Conservation (phyloP, 2,113 vertebrate genomes). For the Brachyhypopomus occidentalis region DNA sequence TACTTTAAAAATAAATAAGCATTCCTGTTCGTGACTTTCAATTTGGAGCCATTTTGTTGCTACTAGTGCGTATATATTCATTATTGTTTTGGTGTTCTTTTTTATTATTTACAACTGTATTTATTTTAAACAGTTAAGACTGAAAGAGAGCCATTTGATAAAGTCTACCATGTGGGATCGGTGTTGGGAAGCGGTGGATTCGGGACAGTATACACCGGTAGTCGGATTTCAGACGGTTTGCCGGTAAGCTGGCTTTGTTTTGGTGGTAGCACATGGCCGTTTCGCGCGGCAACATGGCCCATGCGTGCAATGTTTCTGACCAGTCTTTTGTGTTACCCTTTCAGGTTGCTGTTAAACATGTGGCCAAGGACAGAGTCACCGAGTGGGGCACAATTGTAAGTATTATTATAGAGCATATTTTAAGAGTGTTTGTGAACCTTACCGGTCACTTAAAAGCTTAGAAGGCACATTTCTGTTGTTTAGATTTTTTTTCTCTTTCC, state of each 20-base stretch:
- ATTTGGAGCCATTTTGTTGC: conserved; percentile 51
- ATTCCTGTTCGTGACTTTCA: conserved; percentile 23
- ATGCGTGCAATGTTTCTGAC: not conserved
- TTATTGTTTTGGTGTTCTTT: not conserved
- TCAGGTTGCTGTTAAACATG: conserved; percentile 93
- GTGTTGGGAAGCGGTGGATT: conserved; percentile 94
- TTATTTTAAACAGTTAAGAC: conserved; percentile 77
- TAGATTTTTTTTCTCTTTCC: not conserved
- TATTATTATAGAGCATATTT: conserved; percentile 38
- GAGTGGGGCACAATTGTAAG: conserved; percentile 94
- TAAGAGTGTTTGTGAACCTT: not conserved
- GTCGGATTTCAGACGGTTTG: conserved; percentile 86
- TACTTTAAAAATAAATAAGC: not conserved
- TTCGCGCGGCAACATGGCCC: conserved; percentile 33
- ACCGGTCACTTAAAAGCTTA: too few relatives aligned
- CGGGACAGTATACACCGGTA: conserved; percentile 92
- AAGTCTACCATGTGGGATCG: conserved; percentile 92
- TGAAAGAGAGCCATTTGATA: conserved; percentile 92
- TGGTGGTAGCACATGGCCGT: conserved; percentile 50
- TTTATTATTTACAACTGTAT: not conserved
- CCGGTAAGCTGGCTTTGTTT: conserved; percentile 79
- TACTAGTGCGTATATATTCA: not conserved
- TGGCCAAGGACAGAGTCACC: conserved; percentile 90
- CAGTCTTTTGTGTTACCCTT: not conserved
- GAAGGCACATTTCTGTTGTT: not conserved